Conservation (phyloP, 2,888 invertebrate genomes). For the Pheosia tremula region DNA sequence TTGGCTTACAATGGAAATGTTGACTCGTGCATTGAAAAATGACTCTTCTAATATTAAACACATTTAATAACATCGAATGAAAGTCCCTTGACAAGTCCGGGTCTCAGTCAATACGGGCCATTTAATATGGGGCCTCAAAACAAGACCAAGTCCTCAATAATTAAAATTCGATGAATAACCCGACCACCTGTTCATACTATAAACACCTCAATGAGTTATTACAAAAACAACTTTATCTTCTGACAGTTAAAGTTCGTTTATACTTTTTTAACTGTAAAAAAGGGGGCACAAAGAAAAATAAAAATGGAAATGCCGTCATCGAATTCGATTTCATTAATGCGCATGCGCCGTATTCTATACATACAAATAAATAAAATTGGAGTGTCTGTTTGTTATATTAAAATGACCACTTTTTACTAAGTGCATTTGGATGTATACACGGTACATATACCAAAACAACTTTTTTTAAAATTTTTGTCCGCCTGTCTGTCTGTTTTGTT, state of each 20-base stretch:
- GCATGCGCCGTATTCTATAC: slow-evolving; percentile 13
- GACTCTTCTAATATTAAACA: no score
- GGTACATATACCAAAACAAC: no score
- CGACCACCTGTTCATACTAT: slow-evolving; percentile 32
- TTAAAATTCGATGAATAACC: slow-evolving; percentile 41
- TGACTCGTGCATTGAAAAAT: no score
- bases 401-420: no score
- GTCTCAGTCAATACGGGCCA: slow-evolving; percentile 26
- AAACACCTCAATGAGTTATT: slow-evolving; percentile 18
- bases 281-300: slow-evolving; percentile 24
- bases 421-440: no score
- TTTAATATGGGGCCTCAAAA: slow-evolving; percentile 25
- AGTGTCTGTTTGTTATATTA: no score
- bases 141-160: slow-evolving; percentile 50
- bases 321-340: slow-evolving; percentile 25
- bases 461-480: no score
- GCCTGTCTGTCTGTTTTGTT: no score
- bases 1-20: no score
- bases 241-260: slow-evolving; percentile 2
- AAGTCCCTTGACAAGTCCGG: not conserved
- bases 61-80: not conserved
- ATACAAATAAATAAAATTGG: no score
- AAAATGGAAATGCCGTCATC: slow-evolving; percentile 27
- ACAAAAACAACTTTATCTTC: slow-evolving; percentile 9
- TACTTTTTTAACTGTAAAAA: slow-evolving; percentile 11